phyloP scores from a whole-genome alignment of 1,140 invertebrate species.

The Antheraea pernyi region DNA sequence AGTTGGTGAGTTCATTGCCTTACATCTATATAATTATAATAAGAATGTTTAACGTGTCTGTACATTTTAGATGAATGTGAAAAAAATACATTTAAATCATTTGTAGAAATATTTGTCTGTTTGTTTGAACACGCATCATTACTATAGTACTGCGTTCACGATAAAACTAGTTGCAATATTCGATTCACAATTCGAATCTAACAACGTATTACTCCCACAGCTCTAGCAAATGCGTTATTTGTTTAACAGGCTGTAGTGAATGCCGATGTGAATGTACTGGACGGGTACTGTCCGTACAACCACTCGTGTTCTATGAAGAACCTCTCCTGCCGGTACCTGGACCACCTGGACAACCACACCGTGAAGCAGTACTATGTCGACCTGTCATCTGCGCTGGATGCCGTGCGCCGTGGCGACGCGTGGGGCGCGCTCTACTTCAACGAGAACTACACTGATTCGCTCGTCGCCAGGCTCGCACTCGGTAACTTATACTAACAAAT shows the following conservation, averaged over 20 bases:
- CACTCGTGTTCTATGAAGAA: constrained; percentile 84
- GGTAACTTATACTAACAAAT: constrained; percentile 53
- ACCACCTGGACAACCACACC: constrained; percentile 83
- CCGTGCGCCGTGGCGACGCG: constrained; percentile 86
- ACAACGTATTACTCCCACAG: too few species aligned
- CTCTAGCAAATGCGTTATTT: neutral
- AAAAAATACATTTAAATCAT: too few species aligned
- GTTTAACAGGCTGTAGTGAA: constrained; percentile 88
- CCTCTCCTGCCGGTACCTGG: constrained; percentile 88
- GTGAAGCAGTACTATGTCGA: constrained; percentile 85
- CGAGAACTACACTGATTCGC: constrained; percentile 90
- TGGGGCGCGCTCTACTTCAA: constrained; percentile 94
- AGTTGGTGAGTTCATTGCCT: constrained; percentile 74
- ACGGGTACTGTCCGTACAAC: constrained; percentile 75
- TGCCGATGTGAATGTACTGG: constrained; percentile 84
- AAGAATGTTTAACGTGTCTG: too few species aligned
- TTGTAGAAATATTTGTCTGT: too few species aligned
- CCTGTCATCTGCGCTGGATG: constrained; percentile 83
- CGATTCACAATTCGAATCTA: too few species aligned
- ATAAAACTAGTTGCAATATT: too few species aligned
- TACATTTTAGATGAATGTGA: too few species aligned
- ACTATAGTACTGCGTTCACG: too few species aligned
- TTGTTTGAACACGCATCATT: too few species aligned
- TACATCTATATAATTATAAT: too few species aligned
- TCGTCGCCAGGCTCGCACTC: constrained; percentile 85